Percentiles rank a stretch among this genome's conserved stretches.
Evolutionary conservation across 2,888 invertebrate species (phyloP).

Genomic region (Trachelus stipa): DNA sequence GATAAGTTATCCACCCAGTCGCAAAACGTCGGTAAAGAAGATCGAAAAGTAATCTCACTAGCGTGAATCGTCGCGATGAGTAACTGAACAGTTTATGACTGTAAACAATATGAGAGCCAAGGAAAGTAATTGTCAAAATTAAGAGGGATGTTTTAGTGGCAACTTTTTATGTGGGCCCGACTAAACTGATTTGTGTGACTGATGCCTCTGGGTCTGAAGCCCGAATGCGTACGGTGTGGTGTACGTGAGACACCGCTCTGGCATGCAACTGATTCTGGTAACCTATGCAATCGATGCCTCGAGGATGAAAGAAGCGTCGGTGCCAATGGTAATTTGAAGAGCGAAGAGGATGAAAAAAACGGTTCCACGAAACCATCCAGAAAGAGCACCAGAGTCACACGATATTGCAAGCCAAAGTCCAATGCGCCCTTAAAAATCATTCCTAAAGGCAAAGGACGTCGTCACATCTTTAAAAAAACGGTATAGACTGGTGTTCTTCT

Average conservation of each 20-base stretch:
- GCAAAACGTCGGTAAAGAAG: no score
- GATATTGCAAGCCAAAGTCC: constrained; percentile 70
- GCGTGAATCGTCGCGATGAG: no score
- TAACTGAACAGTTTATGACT: no score
- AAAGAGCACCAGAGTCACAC: constrained; percentile 72
- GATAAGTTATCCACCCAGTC: no score
- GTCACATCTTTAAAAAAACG: constrained; percentile 82
- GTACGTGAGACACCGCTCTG: constrained; percentile 79
- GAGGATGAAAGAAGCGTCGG: constrained; percentile 68
- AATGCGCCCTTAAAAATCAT: constrained; percentile 56
- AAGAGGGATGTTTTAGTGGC: no score
- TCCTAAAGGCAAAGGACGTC: constrained; percentile 79
- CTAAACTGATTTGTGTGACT: constrained; percentile 16
- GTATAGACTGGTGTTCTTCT: constrained; percentile 33
- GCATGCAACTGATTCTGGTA: constrained; percentile 80
- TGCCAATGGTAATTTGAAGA: constrained; percentile 49
- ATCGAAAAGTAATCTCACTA: no score
- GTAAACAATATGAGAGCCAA: background rate
- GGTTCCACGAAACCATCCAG: constrained; percentile 67
- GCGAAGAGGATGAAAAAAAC: constrained; percentile 58
- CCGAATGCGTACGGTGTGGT: constrained; percentile 78
- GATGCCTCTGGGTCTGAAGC: constrained; percentile 70
- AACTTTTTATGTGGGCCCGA: background rate
- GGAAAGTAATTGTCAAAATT: background rate
- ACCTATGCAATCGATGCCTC: constrained; percentile 82